Evolutionary conservation across 2,888 invertebrate genomes (phyloP).

Genomic region (Diaperis boleti): DNA sequence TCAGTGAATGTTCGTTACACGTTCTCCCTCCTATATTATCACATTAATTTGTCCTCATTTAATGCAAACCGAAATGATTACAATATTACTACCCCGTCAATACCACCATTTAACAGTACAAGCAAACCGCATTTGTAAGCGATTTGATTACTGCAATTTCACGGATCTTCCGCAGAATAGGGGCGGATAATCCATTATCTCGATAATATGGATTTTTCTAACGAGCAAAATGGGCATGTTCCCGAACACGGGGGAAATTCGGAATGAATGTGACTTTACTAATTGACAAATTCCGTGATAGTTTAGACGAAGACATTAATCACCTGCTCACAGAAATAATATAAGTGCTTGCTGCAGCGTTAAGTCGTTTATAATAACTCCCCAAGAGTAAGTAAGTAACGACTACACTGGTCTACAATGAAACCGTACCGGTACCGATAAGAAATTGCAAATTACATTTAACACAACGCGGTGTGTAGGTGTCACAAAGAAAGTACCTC

Average conservation of each 20-base stretch:
- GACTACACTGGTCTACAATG: too few species aligned
- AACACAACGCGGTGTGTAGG: too few species aligned
- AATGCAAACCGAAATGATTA: conserved; percentile 46
- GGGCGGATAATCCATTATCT: conserved; percentile 3
- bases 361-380: conserved; percentile 40
- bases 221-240: background rate
- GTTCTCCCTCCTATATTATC: conserved; percentile 45
- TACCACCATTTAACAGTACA: conserved; percentile 18
- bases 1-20: conserved; percentile 48
- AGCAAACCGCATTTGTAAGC: conserved; percentile 14
- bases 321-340: conserved; percentile 27
- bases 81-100: conserved; percentile 43
- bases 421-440: too few species aligned
- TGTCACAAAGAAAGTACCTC: too few species aligned
- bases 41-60: conserved; percentile 49
- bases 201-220: background rate
- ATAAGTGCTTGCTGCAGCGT: conserved; percentile 22
- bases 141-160: conserved; percentile 16
- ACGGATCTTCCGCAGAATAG: background rate
- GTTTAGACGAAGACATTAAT: conserved; percentile 34
- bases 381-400: too few species aligned
- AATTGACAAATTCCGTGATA: conserved; percentile 40
- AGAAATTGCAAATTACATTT: conserved; percentile 16
- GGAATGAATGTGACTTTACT: conserved; percentile 21
- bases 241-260: background rate